Conservation (phyloP, 2,888 invertebrate genomes). For the Tipula lateralis region DNA sequence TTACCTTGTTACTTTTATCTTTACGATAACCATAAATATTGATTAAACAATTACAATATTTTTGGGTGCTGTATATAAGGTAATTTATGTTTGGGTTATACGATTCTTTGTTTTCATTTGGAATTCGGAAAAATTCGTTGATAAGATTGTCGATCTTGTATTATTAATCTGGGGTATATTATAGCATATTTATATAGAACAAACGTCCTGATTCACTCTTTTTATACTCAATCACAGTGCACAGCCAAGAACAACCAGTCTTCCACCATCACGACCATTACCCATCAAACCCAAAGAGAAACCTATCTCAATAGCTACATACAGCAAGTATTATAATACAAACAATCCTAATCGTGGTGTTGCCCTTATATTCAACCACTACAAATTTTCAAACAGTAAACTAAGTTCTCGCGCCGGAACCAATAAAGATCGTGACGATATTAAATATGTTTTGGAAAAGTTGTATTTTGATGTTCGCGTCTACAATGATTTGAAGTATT, state of each 20-base stretch:
- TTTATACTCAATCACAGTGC: not conserved
- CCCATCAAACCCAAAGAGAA: not conserved
- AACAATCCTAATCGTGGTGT: conserved; percentile 51
- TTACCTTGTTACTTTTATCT: not conserved
- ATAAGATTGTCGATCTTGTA: not conserved
- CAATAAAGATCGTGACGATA: conserved; percentile 53
- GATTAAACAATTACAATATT: not conserved
- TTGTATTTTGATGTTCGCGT: conserved; percentile 52
- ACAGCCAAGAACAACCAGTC: not conserved
- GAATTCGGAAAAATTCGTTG: not conserved
- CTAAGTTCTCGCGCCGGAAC: conserved; percentile 52
- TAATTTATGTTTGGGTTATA: not conserved
- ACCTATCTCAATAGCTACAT: not conserved
- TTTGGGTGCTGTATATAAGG: not conserved
- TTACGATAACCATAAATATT: not conserved
- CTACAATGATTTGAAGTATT: conserved; percentile 49
- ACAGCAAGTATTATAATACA: conserved; percentile 51
- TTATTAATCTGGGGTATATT: no score
- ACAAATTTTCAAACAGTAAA: conserved; percentile 45
- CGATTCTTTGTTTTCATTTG: not conserved
- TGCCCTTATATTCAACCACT: conserved; percentile 58
- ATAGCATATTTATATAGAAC: no score
- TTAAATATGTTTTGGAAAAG: conserved; percentile 44
- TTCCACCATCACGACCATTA: not conserved
- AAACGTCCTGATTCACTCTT: not conserved